Conservation (phyloP, 1,140 invertebrate genomes). For the Xylocopa sonorina region DNA sequence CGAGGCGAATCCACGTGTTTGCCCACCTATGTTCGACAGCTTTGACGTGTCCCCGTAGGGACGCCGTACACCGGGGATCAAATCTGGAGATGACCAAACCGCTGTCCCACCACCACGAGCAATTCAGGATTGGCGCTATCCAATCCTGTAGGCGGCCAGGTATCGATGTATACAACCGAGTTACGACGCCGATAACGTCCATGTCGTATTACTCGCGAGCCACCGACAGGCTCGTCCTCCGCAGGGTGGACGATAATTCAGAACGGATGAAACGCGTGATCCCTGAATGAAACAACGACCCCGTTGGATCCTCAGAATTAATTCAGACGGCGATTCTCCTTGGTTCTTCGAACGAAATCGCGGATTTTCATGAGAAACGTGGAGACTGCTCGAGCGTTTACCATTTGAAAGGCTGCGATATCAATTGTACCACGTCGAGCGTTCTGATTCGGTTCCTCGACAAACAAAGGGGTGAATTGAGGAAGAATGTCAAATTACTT, state of each 20-base stretch:
- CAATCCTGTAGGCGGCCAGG: constrained; percentile 36
- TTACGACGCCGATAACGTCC: constrained; percentile 45
- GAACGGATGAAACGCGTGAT: not conserved
- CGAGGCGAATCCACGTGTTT: constrained; percentile 60
- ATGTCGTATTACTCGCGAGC: constrained; percentile 38
- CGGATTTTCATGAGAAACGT: not conserved
- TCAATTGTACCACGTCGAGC: no score
- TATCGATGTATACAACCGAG: constrained; percentile 47
- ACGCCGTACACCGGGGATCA: constrained; percentile 56
- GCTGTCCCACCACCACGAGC: constrained; percentile 56
- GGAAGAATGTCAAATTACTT: no score
- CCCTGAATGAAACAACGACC: no score
- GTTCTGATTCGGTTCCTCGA: no score
- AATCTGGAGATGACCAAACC: constrained; percentile 68
- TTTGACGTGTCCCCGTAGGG: constrained; percentile 63
- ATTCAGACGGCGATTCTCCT: not conserved
- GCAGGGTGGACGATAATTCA: constrained; percentile 15
- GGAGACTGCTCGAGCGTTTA: no score
- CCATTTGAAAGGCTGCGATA: no score
- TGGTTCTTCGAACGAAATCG: not conserved
- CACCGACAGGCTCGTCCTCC: not conserved
- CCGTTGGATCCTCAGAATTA: no score
- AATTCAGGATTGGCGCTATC: constrained; percentile 57
- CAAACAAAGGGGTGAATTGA: no score
- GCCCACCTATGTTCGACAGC: constrained; percentile 64